phyloP scores from a whole-genome alignment of 1,140 invertebrate genomes.

The Teleogryllus occipitalis region DNA sequence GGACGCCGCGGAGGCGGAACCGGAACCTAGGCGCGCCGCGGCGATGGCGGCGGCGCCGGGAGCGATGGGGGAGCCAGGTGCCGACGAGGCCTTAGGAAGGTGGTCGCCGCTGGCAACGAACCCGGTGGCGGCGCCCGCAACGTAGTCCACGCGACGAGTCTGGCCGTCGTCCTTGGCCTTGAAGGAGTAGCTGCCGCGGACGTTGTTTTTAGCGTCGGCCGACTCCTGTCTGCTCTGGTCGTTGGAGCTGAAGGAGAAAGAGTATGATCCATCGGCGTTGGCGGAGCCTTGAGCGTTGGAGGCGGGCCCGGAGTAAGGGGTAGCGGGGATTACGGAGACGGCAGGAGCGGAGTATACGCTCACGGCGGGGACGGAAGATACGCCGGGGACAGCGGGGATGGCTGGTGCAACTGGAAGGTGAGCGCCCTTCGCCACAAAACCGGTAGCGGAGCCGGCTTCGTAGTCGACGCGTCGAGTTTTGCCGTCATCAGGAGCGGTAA shows the following conservation, averaged over 20 bases:
- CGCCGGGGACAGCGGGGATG: not conserved
- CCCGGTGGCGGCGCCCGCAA: conserved; percentile 24
- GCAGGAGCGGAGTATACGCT: too few relatives aligned
- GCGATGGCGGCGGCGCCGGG: too few relatives aligned
- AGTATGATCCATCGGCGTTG: too few relatives aligned
- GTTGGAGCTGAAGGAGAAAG: conserved; percentile 23
- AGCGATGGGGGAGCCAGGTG: too few relatives aligned
- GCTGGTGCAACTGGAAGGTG: conserved; percentile 16
- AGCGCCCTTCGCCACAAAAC: conserved; percentile 21
- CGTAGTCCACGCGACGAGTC: conserved; percentile 16
- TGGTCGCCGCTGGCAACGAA: conserved; percentile 21
- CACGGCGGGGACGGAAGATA: too few relatives aligned
- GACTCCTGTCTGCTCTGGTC: conserved; percentile 26
- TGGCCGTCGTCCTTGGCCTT: conserved; percentile 21
- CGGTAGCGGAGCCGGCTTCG: conserved; percentile 22
- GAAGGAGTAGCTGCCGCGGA: conserved; percentile 28
- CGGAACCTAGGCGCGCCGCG: not conserved
- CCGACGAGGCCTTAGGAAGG: conserved; percentile 15
- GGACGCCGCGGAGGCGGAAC: not conserved
- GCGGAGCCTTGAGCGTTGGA: conserved; percentile 23
- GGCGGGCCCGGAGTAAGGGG: conserved; percentile 12
- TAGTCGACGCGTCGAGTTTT: conserved; percentile 19
- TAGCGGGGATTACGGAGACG: not conserved
- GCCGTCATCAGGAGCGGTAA: conserved; percentile 22
- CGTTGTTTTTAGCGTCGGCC: conserved; percentile 27